Evolutionary conservation across 2,113 vertebrate species (phyloP), one percentile per base, ranked within the genome.

Genomic region (Maccullochella peelii): DNA sequence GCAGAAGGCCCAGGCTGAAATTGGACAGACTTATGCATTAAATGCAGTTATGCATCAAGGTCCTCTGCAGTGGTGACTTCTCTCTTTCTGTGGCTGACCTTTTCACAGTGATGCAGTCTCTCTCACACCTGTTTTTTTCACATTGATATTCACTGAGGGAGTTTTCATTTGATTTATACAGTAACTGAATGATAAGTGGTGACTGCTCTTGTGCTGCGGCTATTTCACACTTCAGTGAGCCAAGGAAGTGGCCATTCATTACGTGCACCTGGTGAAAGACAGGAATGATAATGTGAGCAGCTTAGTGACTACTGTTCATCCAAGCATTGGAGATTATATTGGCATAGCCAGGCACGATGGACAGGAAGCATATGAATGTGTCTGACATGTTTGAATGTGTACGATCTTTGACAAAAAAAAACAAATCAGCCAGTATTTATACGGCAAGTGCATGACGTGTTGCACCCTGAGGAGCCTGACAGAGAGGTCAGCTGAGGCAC

Each of bases 131-230:
- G 40, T 52, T 25, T 77, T 59, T 52, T 55, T 54, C 47, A 73
- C 71, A 72, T 86, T 73, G n/a, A 57, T 67, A 49, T 75, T 81
- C 61, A 54, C 76, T 85, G 80, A 90, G 85, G 52, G 74, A 61
- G 21, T 74, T 88, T 74, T 82, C 44, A 44, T 77, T 78, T 88
- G 74, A 87, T 84, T 77, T 73, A 58, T 72, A 33, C 47, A 38
- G 20, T 33, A 25, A 55, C 38, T 27, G 20, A 66, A 70, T 61
- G 66, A 86, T 68, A 79, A 80, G 30, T 38, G 68, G 54, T 59
- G 40, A 68, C 6, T 12, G 61, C 67, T 65, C 36, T 73, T 50
- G 61, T 30, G 54, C 42, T 42, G 2, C 50, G 0, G 23, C 65
- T 9, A 62, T 82, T 90, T 89, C 72, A 86, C 73, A 65, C 58